Conservation (phyloP, 2,797 vertebrate species). For the Cossypha niveicapilla region DNA sequence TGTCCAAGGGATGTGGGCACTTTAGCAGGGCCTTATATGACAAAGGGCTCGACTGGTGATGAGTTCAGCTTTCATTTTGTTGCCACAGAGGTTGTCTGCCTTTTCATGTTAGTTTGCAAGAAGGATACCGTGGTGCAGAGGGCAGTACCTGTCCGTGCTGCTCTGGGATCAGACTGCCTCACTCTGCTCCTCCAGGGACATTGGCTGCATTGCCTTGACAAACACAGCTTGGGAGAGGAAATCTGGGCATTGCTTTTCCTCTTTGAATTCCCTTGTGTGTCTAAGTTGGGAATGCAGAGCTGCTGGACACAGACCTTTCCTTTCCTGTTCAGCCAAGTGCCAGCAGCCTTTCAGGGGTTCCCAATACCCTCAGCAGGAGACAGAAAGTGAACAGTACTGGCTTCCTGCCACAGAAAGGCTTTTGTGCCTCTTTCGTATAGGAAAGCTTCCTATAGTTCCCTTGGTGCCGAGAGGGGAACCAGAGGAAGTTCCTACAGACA, state of each 20-base stretch:
- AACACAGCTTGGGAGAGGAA: background rate
- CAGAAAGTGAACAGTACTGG: background rate
- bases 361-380: background rate
- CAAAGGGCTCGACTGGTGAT: background rate
- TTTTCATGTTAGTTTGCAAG: background rate
- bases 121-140: background rate
- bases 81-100: background rate
- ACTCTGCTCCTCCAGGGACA: background rate
- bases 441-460: background rate
- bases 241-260: background rate
- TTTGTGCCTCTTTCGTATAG: background rate
- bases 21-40: background rate
- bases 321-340: background rate
- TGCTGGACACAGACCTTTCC: background rate
- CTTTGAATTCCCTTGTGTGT: background rate
- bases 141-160: background rate
- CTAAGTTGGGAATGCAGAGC: background rate
- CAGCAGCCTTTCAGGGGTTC: background rate
- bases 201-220: background rate
- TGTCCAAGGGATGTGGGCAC: background rate
- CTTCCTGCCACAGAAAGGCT: background rate
- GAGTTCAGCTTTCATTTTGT: background rate
- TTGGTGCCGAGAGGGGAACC: background rate
- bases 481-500: conserved; percentile 40
- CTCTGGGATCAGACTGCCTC: background rate